phyloP scores from a whole-genome alignment of 2,797 vertebrate genomes.

The Alcedo quadribrachys region DNA sequence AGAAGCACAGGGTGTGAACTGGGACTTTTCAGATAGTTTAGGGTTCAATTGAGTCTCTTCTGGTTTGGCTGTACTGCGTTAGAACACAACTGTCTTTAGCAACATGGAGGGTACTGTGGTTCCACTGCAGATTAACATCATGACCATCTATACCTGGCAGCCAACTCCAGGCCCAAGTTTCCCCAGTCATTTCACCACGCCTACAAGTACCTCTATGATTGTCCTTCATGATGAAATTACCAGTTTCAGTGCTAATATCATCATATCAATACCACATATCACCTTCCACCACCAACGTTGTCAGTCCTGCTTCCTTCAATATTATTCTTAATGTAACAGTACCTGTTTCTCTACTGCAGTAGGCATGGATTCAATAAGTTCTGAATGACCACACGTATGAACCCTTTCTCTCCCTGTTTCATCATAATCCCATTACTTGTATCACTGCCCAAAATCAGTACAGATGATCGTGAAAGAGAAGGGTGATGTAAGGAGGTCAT shows the following conservation, averaged over 20 bases:
- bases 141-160: neutral
- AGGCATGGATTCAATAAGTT: neutral
- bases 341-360: neutral
- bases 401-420: neutral
- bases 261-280: neutral
- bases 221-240: neutral
- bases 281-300: neutral
- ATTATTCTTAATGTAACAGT: neutral
- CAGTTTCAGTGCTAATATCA: neutral
- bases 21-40: neutral
- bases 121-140: neutral
- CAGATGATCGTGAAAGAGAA: neutral
- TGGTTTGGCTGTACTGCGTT: neutral
- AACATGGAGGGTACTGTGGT: rapidly evolving
- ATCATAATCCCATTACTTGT: neutral
- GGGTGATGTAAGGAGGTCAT: neutral
- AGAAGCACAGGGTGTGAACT: neutral
- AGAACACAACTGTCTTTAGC: neutral
- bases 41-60: neutral
- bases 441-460: neutral
- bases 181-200: neutral
- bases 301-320: neutral
- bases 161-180: neutral
- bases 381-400: neutral
- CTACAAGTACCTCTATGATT: neutral